These are phyloP conservation scores for Danionella dracula DNA, from an alignment of 2,797 vertebrate genomes.

Conservation along the genomic window DNA sequence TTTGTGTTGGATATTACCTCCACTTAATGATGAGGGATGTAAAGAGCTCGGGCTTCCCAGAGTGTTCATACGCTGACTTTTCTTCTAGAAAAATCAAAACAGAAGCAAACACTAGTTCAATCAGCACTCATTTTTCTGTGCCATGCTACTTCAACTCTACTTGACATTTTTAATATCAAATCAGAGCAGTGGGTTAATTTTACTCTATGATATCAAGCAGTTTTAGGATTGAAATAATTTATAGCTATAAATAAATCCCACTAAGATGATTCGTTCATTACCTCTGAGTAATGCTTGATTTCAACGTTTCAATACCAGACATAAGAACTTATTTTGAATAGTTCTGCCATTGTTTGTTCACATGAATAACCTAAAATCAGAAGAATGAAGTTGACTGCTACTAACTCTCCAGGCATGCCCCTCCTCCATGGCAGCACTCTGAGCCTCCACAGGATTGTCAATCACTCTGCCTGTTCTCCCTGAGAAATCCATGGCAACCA, in stretches of 20 bases:
- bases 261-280: no score
- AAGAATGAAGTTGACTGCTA: not conserved
- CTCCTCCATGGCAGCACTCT: conserved; percentile 94
- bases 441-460: conserved; percentile 91
- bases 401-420: conserved; percentile 96
- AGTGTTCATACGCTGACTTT: conserved; percentile 90
- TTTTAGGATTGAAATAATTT: no score
- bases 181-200: no score
- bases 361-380: not conserved
- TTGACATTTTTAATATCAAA: no score
- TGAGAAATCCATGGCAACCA: conserved; percentile 99
- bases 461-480: conserved; percentile 94
- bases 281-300: no score
- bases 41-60: conserved; percentile 89
- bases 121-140: not conserved
- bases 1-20: conserved; percentile 69
- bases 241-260: no score
- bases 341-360: no score
- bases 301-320: no score
- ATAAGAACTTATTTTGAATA: no score
- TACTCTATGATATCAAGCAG: no score
- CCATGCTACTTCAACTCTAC: no score
- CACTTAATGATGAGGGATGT: conserved; percentile 84
- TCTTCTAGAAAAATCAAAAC: conserved; percentile 70
- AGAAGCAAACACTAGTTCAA: not conserved